Percentiles rank a stretch among this genome's conserved stretches.
These are phyloP conservation scores for Antheraea yamamai DNA, from an alignment of 2,888 invertebrate species.

Conservation along the genomic window DNA sequence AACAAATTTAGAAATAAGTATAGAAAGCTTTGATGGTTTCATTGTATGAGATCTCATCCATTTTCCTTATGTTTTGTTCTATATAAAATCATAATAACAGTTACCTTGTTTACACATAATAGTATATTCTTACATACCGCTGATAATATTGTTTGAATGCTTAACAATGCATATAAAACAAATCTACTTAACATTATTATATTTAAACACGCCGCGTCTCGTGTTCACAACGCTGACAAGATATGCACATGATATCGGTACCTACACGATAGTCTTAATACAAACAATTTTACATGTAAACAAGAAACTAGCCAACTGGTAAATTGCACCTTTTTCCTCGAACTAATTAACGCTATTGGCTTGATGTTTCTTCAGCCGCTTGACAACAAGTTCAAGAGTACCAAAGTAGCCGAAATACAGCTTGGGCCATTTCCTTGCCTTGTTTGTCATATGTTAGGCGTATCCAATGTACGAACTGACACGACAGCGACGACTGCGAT, in stretches of 20 bases:
- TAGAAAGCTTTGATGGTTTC: not conserved
- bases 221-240: not conserved
- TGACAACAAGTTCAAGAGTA: too few species aligned
- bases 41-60: not conserved
- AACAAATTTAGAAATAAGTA: too few species aligned
- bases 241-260: conserved; percentile 4
- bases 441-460: too few species aligned
- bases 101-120: not conserved
- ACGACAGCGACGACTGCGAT: too few species aligned
- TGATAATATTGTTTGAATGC: conserved; percentile 4
- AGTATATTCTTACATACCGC: not conserved
- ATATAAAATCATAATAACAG: not conserved
- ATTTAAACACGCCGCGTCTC: not conserved
- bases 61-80: not conserved
- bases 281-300: conserved; percentile 5
- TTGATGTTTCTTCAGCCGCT: too few species aligned
- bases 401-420: too few species aligned
- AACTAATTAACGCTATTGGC: too few species aligned
- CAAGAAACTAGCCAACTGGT: not conserved
- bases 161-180: conserved; percentile 1
- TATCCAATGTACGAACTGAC: too few species aligned
- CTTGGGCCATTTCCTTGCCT: too few species aligned
- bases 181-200: not conserved
- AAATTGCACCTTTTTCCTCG: not conserved
- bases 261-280: not conserved